Evolutionary conservation across 2,797 vertebrate species (phyloP).

Genomic region (Fistularia commersonii): DNA sequence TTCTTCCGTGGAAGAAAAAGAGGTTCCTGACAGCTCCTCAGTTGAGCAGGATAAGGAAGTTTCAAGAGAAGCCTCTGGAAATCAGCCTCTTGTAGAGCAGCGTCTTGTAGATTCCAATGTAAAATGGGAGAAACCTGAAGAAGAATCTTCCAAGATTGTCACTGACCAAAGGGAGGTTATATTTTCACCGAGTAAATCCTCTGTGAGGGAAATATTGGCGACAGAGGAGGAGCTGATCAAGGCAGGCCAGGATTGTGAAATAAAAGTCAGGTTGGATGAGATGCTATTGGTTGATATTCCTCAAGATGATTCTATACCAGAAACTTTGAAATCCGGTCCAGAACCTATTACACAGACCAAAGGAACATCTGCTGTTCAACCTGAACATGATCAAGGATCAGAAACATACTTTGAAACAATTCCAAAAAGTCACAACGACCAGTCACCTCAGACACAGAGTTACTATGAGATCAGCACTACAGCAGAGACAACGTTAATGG

Average conservation of each 20-base stretch:
- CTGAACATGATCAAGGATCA: conserved; percentile 9
- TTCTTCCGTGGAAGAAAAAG: conserved; percentile 16
- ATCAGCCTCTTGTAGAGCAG: neutral
- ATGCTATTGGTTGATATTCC: neutral
- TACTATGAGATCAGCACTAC: conserved; percentile 87
- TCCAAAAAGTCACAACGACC: conserved; percentile 72
- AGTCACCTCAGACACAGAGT: conserved; percentile 71
- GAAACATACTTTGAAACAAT: conserved; percentile 86
- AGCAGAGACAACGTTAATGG: conserved; percentile 50
- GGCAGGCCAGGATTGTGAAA: conserved; percentile 3
- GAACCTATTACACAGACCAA: conserved; percentile 14
- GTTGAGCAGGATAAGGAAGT: conserved; percentile 12
- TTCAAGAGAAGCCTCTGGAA: conserved; percentile 2
- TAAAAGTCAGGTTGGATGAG: too few relatives aligned
- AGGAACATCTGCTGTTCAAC: conserved; percentile 5
- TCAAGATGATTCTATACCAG: conserved; percentile 17
- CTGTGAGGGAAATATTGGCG: conserved; percentile 2
- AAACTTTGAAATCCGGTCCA: conserved; percentile 14
- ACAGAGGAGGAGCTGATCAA: neutral
- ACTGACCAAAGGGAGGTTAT: conserved; percentile 14
- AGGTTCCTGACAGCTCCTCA: conserved; percentile 1
- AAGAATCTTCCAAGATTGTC: conserved; percentile 6
- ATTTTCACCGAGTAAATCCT: conserved; percentile 11
- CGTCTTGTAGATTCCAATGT: conserved; percentile 5
- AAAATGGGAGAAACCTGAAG: conserved; percentile 23